These are phyloP conservation scores for Caenorhabditis parvicauda DNA, from an alignment of 2,888 invertebrate species.

Conservation along the genomic window DNA sequence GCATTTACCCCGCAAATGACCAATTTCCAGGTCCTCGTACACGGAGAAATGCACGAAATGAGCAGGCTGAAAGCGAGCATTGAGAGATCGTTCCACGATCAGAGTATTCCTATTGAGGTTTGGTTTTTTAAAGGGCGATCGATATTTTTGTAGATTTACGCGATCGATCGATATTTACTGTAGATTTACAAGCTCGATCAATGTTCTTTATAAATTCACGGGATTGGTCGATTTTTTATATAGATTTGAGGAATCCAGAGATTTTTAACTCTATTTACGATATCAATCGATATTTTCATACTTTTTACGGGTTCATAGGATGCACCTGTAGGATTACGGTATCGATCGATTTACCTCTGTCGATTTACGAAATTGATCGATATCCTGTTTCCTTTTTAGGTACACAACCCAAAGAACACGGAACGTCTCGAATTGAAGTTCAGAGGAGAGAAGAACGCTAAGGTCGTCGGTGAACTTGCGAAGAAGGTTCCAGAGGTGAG, in stretches of 20 bases:
- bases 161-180: too few species aligned
- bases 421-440: constrained; percentile 88
- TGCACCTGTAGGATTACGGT: too few species aligned
- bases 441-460: constrained; percentile 95
- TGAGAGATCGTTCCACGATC: constrained; percentile 86
- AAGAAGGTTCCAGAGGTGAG: constrained; percentile 73
- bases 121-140: background rate
- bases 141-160: background rate
- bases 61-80: constrained; percentile 88
- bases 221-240: too few species aligned
- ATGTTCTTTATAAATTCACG: too few species aligned
- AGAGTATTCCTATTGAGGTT: constrained; percentile 63
- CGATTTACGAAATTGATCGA: too few species aligned
- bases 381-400: too few species aligned
- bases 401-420: constrained; percentile 94
- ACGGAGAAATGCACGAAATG: constrained; percentile 99
- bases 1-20: background rate
- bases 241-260: constrained; percentile 69
- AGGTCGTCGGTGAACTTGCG: constrained; percentile 91
- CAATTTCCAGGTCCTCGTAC: constrained; percentile 85
- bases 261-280: background rate
- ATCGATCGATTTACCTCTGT: too few species aligned
- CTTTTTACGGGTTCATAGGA: too few species aligned
- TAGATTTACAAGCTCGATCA: too few species aligned
- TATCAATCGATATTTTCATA: too few species aligned